Base-by-base conservation (phyloP, 2,113 vertebrate species). In the Ancistrus triradiatus region DNA sequence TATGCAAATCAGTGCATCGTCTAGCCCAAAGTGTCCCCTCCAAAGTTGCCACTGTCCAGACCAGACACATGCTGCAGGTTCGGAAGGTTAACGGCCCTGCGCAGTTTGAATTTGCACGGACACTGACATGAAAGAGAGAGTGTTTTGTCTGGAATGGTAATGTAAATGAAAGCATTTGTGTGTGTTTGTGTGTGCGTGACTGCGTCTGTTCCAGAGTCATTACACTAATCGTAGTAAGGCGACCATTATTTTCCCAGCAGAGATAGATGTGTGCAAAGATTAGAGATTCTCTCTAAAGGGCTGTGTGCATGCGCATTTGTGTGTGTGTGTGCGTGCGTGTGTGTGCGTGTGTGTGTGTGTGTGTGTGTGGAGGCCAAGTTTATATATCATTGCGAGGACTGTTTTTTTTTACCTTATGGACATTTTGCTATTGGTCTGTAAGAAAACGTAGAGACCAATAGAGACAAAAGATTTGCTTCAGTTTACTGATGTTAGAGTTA, bases 81-180 rank as follows among this genome's bases (percentile, higher is more conserved):
- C 70, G 69, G 73, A 66, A 68, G 80, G 77, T 77, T 85, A 81
- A 84, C 76, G 70, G 68, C 68, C 28, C 77, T 74, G 62, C 33
- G 76, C 80, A 80, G 81, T 85, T 80, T 80, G 78, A 77, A 81
- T 81, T 80, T 80, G 78, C 77, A 75, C 79, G 76, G 71, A 74
- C 66, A 61, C 19, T n/a, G 4, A 44, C 17, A 33, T 49, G 38
- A 49, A 31, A 38, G 37, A 47, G 3, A 33, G 56, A n/a, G 71
- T 17, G 55, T 64, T 76, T 68, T 63, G 78, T 80, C 69, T 73
- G 77, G 80, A n/a, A 79, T 83, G 81, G 79, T 74, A 77, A 83
- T 78, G 51, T 63, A 69, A 60, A 64, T 44, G 44, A 64, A 64
- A 55, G 55, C 51, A 66, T 68, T 21, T 33, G 56, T 63, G 64